Percentiles rank a stretch among this genome's conserved stretches.
phyloP scores from a whole-genome alignment of 2,113 vertebrate species.

The Sebastes schlegelii region DNA sequence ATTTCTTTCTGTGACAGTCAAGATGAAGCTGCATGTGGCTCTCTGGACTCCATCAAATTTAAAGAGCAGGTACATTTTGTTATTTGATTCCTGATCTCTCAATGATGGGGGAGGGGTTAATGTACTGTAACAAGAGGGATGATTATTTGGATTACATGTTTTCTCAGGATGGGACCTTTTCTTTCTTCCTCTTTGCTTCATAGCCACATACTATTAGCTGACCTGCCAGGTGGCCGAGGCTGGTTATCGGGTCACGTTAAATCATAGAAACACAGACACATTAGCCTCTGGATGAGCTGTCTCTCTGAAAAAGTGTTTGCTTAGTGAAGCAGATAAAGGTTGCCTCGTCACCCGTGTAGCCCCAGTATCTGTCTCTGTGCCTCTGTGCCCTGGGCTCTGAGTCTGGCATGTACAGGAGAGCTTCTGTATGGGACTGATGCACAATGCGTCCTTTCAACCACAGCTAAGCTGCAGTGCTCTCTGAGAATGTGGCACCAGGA shows the following conservation, averaged over 20 bases:
- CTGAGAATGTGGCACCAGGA: slow-evolving; percentile 45
- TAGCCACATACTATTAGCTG: slow-evolving; percentile 36
- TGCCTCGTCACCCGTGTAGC: slow-evolving; percentile 65
- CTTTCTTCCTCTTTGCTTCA: background rate
- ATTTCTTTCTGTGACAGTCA: slow-evolving; percentile 11
- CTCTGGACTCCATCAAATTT: background rate
- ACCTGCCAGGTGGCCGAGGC: slow-evolving; percentile 35
- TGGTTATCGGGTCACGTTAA: slow-evolving; percentile 35
- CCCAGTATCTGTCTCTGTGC: slow-evolving; percentile 37
- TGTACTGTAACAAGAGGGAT: background rate
- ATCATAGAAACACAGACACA: slow-evolving; percentile 26
- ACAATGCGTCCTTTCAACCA: slow-evolving; percentile 73
- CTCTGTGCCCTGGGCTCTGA: slow-evolving; percentile 44
- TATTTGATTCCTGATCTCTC: background rate
- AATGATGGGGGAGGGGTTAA: background rate
- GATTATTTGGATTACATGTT: background rate
- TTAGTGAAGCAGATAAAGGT: slow-evolving; percentile 68
- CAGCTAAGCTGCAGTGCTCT: slow-evolving; percentile 27
- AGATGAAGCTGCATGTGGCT: background rate
- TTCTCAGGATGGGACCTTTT: background rate
- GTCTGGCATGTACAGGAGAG: slow-evolving; percentile 51
- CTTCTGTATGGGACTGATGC: slow-evolving; percentile 64
- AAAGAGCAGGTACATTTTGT: background rate
- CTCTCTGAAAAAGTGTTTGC: slow-evolving; percentile 52
- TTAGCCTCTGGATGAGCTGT: slow-evolving; percentile 45